Evolutionary conservation across 2,113 vertebrate species (phyloP).

Genomic region (Xenopus laevis): DNA sequence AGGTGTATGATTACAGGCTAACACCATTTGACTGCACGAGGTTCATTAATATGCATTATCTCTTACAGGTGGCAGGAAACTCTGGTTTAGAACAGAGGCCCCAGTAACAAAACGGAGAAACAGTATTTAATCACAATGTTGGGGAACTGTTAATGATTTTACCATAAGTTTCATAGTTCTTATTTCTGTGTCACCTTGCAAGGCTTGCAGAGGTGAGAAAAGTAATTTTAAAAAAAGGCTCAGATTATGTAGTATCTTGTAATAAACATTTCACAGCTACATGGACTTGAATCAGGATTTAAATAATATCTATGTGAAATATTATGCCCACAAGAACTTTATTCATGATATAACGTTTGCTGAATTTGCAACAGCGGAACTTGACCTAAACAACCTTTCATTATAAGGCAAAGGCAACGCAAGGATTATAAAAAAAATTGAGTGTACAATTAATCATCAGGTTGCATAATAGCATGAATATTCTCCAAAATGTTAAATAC

Average conservation of each 20-base stretch:
- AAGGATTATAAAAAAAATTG: neutral
- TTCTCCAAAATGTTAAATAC: slow-evolving; percentile 26
- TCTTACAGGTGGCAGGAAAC: no score
- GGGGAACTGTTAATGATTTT: neutral
- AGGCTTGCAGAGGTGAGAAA: neutral
- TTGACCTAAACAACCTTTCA: neutral
- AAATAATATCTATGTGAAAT: no score
- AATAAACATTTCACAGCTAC: neutral
- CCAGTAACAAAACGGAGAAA: no score
- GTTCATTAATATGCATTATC: no score
- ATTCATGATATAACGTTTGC: no score
- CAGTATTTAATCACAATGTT: neutral
- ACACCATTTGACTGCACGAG: no score
- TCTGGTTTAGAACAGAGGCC: no score
- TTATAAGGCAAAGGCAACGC: neutral
- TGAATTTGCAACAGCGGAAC: no score
- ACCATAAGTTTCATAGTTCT: neutral
- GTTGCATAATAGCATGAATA: slow-evolving; percentile 24
- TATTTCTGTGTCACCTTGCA: no score
- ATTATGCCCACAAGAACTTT: no score
- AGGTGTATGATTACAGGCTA: no score
- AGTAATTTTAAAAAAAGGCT: neutral
- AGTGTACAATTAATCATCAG: slow-evolving; percentile 4
- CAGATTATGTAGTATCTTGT: neutral
- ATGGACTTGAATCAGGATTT: no score